phyloP scores from a whole-genome alignment of 2,888 invertebrate genomes.

The Bombylius major region DNA sequence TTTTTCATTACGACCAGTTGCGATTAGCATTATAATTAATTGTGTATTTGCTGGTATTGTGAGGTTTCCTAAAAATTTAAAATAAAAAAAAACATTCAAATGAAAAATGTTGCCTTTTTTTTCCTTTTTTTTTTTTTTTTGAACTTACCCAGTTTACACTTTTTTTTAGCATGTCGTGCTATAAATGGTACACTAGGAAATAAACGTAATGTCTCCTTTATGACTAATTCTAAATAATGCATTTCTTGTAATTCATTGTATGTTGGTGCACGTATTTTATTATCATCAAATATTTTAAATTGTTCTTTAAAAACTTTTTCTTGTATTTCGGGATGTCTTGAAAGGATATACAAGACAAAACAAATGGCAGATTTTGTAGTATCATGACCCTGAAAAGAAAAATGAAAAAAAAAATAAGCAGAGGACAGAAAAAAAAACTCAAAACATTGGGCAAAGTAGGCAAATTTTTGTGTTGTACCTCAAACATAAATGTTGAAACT shows the following conservation, averaged over 20 bases:
- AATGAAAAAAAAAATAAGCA: background rate
- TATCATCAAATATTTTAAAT: conserved; percentile 32
- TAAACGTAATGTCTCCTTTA: conserved; percentile 24
- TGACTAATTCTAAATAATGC: conserved; percentile 25
- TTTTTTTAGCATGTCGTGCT: conserved; percentile 24
- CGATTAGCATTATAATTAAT: conserved; percentile 22
- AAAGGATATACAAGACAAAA: conserved; percentile 40
- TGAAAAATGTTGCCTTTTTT: background rate
- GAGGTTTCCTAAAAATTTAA: conserved; percentile 23
- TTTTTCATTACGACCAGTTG: conserved; percentile 26
- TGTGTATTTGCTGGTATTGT: conserved; percentile 23
- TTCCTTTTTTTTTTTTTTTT: background rate
- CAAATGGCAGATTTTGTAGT: conserved; percentile 45
- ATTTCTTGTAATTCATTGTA: conserved; percentile 22
- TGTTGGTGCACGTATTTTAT: conserved; percentile 19
- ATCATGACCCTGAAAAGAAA: conserved; percentile 40
- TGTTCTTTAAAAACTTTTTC: conserved; percentile 39
- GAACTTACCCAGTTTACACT: conserved; percentile 24
- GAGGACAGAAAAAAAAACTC: no score
- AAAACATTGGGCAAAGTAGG: background rate
- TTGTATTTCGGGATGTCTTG: conserved; percentile 40
- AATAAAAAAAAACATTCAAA: background rate
- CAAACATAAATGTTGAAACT: conserved; percentile 33
- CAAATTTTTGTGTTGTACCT: conserved; percentile 15
- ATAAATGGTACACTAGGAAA: conserved; percentile 27